These are phyloP conservation scores for Timandra comae DNA, from an alignment of 2,888 invertebrate species.

Conservation along the genomic window DNA sequence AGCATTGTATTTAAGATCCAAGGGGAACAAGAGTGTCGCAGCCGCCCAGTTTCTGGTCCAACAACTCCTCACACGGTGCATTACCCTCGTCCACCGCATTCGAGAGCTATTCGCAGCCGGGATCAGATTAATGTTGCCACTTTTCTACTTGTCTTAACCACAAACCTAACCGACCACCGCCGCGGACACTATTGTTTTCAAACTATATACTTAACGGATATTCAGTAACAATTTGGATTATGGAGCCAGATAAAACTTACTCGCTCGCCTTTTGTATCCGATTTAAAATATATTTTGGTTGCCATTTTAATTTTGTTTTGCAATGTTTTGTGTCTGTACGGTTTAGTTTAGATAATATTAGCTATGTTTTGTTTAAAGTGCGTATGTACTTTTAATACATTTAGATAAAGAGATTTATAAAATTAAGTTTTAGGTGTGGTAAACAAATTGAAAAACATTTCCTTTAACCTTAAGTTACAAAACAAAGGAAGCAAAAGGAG, in stretches of 20 bases:
- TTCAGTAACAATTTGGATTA: too few species aligned
- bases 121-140: slow-evolving; percentile 74
- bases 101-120: slow-evolving; percentile 65
- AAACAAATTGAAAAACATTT: too few species aligned
- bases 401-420: too few species aligned
- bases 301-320: not conserved
- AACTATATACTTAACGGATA: not conserved
- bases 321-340: not conserved
- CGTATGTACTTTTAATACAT: too few species aligned
- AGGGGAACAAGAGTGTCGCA: slow-evolving; percentile 35
- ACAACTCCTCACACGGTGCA: slow-evolving; percentile 64
- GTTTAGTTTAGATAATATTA: not conserved
- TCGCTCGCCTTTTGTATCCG: too few species aligned
- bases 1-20: too few species aligned
- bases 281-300: too few species aligned
- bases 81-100: slow-evolving; percentile 69
- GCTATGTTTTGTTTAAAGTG: too few species aligned
- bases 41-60: slow-evolving; percentile 58
- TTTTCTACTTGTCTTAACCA: slow-evolving; percentile 68
- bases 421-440: too few species aligned
- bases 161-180: slow-evolving; percentile 36
- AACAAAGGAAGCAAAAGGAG: too few species aligned
- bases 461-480: too few species aligned
- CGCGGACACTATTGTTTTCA: slow-evolving; percentile 28
- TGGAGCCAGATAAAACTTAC: too few species aligned